Evolutionary conservation across 2,113 vertebrate genomes (phyloP).

Genomic region (Cheirogaleus medius): DNA sequence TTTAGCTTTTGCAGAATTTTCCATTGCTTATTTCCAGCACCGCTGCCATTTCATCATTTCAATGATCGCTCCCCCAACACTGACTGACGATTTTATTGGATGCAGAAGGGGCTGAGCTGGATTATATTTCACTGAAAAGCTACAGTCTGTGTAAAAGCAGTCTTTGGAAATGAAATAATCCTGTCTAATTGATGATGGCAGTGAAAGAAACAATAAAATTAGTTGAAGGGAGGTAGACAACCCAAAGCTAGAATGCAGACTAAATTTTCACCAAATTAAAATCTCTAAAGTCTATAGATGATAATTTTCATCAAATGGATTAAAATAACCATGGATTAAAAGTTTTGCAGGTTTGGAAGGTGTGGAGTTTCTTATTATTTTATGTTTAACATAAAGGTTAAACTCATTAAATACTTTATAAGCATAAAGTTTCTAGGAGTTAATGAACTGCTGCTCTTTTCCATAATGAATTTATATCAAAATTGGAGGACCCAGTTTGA

Average conservation of each 20-base stretch:
- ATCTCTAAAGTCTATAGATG: neutral
- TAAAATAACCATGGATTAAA: slow-evolving; percentile 25
- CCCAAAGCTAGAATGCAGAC: neutral
- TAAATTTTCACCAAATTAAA: slow-evolving; percentile 19
- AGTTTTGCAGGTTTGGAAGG: slow-evolving; percentile 14
- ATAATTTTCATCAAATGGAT: neutral
- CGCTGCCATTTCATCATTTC: slow-evolving; percentile 74
- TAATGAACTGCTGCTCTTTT: slow-evolving; percentile 69
- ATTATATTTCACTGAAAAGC: slow-evolving; percentile 71
- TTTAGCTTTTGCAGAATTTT: slow-evolving; percentile 78
- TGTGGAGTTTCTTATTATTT: slow-evolving; percentile 44
- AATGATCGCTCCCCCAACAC: slow-evolving; percentile 70
- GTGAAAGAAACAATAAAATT: slow-evolving; percentile 31
- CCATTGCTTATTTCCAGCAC: slow-evolving; percentile 69
- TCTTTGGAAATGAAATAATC: slow-evolving; percentile 69
- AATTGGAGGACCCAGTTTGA: slow-evolving; percentile 32
- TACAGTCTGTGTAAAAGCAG: slow-evolving; percentile 47
- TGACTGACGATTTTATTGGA: slow-evolving; percentile 75
- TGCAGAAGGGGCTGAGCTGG: slow-evolving; percentile 60
- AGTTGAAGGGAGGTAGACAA: neutral
- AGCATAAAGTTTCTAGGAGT: slow-evolving; percentile 62
- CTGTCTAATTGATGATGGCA: slow-evolving; percentile 49
- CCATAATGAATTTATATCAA: slow-evolving; percentile 57
- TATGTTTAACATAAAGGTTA: slow-evolving; percentile 75
- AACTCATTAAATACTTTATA: slow-evolving; percentile 76